phyloP scores from a whole-genome alignment of 2,113 vertebrate species.

The Seriola dumerili region DNA sequence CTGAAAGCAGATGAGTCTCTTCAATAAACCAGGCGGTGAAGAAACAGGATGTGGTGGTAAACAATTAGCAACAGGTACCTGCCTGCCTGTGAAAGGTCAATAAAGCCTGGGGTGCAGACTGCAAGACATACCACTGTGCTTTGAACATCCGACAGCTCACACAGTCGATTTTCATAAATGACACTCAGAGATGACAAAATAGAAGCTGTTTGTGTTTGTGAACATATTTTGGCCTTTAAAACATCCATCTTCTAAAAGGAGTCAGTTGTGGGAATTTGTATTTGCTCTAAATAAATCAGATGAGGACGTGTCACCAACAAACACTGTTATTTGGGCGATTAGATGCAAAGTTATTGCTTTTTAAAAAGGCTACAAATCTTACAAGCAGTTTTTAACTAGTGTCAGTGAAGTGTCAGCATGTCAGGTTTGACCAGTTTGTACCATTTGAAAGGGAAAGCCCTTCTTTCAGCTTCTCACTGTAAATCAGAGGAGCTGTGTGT shows the following conservation, averaged over 20 bases:
- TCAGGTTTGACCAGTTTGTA: neutral
- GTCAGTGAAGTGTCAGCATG: no score
- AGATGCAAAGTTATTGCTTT: neutral
- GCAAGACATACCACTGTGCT: conserved; percentile 67
- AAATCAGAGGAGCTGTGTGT: neutral
- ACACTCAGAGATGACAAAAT: neutral
- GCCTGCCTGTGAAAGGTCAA: conserved; percentile 73
- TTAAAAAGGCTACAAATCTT: neutral
- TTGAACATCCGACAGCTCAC: conserved; percentile 49
- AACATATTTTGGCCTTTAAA: neutral
- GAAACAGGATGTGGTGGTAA: conserved; percentile 71
- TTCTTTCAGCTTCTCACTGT: neutral
- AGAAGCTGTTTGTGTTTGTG: neutral
- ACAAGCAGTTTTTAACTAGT: neutral
- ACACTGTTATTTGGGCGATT: neutral
- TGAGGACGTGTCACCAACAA: neutral
- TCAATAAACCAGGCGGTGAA: conserved; percentile 30
- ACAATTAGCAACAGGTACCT: conserved; percentile 69
- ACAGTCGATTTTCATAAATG: conserved; percentile 8
- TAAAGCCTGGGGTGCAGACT: conserved; percentile 67
- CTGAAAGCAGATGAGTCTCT: conserved; percentile 29
- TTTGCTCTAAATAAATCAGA: neutral
- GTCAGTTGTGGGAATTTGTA: neutral
- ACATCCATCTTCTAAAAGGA: neutral
- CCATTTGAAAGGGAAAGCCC: neutral